Evolutionary conservation across 2,888 invertebrate species (phyloP).

Genomic region (Andrena hattorfiana): DNA sequence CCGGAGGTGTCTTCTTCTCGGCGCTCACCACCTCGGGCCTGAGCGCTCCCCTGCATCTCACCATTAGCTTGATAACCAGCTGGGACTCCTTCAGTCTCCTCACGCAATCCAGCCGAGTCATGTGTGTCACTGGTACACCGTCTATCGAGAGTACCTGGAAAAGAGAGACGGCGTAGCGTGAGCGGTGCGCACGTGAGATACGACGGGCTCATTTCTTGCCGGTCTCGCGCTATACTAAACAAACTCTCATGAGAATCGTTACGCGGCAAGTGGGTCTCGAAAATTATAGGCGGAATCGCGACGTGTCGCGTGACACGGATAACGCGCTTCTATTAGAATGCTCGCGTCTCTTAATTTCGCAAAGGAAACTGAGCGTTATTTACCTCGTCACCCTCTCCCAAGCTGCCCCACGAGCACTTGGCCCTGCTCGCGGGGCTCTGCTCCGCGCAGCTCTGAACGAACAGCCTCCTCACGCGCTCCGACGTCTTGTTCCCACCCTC

Average conservation of each 20-base stretch:
- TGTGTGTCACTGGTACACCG: constrained; percentile 90
- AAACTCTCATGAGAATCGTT: constrained; percentile 49
- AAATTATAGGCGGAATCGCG: constrained; percentile 28
- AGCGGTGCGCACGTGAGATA: constrained; percentile 19
- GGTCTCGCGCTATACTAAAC: constrained; percentile 29
- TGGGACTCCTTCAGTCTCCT: constrained; percentile 94
- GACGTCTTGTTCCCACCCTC: constrained; percentile 94
- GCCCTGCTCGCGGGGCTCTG: constrained; percentile 96
- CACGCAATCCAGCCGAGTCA: constrained; percentile 95
- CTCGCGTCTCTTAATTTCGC: neutral
- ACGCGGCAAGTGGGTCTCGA: constrained; percentile 55
- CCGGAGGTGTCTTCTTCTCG: constrained; percentile 81
- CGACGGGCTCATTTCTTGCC: constrained; percentile 34
- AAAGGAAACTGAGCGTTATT: neutral
- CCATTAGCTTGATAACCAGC: constrained; percentile 91
- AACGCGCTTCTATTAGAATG: neutral
- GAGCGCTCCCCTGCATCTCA: constrained; percentile 87
- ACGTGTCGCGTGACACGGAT: neutral
- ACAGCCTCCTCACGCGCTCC: constrained; percentile 92
- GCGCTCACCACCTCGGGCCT: constrained; percentile 84
- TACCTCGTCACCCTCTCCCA: constrained; percentile 94
- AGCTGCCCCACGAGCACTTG: constrained; percentile 92
- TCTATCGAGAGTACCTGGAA: constrained; percentile 92
- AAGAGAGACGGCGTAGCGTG: constrained; percentile 24
- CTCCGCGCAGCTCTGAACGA: constrained; percentile 95